These are phyloP conservation scores for Halichondria panicea DNA, from an alignment of 37 sponge, comb jelly and placozoan species.

Conservation along the genomic window DNA sequence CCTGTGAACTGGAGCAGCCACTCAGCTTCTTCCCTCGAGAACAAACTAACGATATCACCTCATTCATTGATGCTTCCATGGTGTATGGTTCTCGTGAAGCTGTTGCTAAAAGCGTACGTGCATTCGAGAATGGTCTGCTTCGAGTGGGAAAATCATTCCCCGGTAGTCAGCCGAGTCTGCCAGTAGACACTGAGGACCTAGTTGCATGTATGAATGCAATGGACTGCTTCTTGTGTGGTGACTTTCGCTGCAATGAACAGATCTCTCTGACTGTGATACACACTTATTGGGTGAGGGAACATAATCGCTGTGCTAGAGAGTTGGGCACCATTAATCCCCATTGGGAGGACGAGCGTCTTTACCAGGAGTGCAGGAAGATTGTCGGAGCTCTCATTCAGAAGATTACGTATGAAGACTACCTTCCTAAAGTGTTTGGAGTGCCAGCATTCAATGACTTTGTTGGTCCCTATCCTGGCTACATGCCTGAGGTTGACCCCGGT, in stretches of 20 bases:
- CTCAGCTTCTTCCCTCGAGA: constrained; percentile 46
- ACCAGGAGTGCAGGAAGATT: constrained; percentile 81
- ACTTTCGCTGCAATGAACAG: constrained; percentile 91
- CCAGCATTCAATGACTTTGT: constrained; percentile 19
- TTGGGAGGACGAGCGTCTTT: constrained; percentile 88
- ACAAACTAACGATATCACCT: constrained; percentile 77
- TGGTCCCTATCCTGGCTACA: constrained; percentile 57
- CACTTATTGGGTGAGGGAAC: constrained; percentile 93
- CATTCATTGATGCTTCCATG: constrained; percentile 75
- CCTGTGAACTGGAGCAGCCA: constrained; percentile 33
- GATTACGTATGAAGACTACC: constrained; percentile 87
- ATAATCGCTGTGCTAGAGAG: constrained; percentile 83
- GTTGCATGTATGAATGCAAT: constrained; percentile 30
- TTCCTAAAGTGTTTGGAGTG: constrained; percentile 73
- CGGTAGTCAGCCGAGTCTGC: constrained; percentile 31
- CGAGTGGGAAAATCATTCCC: constrained; percentile 16
- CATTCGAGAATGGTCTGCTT: constrained; percentile 45
- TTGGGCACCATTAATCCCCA: constrained; percentile 67
- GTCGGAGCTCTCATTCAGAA: constrained; percentile 83
- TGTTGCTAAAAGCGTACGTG: constrained; percentile 24
- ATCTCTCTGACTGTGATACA: constrained; percentile 86
- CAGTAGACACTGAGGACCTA: constrained; percentile 31
- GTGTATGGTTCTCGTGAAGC: constrained; percentile 67
- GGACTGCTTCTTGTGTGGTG: constrained; percentile 86
- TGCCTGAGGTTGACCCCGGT: constrained; percentile 57